These are phyloP conservation scores for Fregata magnificens DNA, from an alignment of 2,113 vertebrate genomes.

Conservation along the genomic window DNA sequence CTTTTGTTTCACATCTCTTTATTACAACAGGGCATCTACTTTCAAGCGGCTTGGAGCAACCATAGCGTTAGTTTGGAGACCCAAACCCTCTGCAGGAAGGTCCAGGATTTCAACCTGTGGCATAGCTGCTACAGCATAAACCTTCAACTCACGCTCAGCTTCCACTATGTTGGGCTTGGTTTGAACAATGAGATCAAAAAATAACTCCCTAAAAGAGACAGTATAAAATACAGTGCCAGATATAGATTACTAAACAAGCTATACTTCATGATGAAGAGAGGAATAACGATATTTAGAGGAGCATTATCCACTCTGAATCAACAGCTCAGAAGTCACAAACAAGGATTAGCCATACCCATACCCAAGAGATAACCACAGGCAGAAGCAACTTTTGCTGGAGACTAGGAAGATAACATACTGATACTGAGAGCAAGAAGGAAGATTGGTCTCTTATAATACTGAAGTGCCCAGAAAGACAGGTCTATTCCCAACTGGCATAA, in stretches of 20 bases:
- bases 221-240: background rate
- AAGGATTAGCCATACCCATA: background rate
- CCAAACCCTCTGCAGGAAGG: no score
- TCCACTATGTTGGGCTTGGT: accelerated
- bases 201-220: background rate
- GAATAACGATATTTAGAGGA: background rate
- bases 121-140: background rate
- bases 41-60: background rate
- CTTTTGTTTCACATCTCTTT: background rate
- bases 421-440: background rate
- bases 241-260: background rate
- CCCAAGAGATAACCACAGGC: background rate
- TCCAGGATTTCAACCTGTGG: no score
- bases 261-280: background rate
- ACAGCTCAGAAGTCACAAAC: background rate
- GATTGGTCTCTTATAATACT: background rate
- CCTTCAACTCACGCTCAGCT: background rate
- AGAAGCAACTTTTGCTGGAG: background rate
- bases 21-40: background rate
- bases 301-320: background rate
- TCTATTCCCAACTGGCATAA: background rate
- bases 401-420: background rate
- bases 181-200: background rate
- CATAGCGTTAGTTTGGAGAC: background rate
- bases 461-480: background rate